Conservation (phyloP, 64 coral and sea anemone species). For the Hydrozoanthus tunicans region DNA sequence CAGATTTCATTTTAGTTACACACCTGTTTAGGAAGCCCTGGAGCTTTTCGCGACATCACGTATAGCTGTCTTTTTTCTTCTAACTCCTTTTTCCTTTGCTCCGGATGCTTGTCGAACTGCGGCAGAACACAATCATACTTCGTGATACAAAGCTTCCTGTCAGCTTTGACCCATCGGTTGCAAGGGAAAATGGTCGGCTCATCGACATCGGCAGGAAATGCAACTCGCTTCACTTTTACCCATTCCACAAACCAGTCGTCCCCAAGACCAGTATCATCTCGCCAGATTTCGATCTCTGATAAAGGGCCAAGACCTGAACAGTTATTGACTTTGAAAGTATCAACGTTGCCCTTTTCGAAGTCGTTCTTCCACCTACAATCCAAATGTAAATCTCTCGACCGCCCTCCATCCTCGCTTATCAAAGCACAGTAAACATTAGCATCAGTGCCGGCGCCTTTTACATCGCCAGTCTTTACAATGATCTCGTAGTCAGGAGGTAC, state of each 20-base stretch:
- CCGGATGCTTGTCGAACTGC: constrained; percentile 77
- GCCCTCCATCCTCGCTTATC: constrained; percentile 61
- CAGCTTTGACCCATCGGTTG: constrained; percentile 92
- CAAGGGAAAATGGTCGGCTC: constrained; percentile 82
- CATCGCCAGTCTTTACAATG: constrained; percentile 88
- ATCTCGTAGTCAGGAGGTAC: constrained; percentile 87
- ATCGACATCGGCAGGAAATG: not conserved
- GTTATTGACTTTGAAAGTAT: constrained; percentile 83
- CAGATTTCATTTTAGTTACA: not conserved
- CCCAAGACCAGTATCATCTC: constrained; percentile 83
- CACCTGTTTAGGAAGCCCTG: constrained; percentile 98
- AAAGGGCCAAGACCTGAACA: constrained; percentile 78
- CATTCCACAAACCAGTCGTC: constrained; percentile 97
- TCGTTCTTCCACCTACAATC: constrained; percentile 98
- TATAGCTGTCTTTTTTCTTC: constrained; percentile 85
- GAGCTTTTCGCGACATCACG: constrained; percentile 77
- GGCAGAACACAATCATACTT: constrained; percentile 91
- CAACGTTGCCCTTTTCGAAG: constrained; percentile 93
- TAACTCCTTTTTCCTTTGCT: constrained; percentile 83
- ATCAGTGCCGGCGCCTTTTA: constrained; percentile 94
- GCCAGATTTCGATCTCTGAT: constrained; percentile 91
- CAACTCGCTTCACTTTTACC: constrained; percentile 78
- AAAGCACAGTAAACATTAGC: constrained; percentile 93
- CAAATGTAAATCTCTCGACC: constrained; percentile 81
- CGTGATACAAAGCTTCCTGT: constrained; percentile 74